Evolutionary conservation across 2,113 vertebrate genomes (phyloP), one percentile per base, ranked within the genome.

Genomic region (Sebastes schlegelii): DNA sequence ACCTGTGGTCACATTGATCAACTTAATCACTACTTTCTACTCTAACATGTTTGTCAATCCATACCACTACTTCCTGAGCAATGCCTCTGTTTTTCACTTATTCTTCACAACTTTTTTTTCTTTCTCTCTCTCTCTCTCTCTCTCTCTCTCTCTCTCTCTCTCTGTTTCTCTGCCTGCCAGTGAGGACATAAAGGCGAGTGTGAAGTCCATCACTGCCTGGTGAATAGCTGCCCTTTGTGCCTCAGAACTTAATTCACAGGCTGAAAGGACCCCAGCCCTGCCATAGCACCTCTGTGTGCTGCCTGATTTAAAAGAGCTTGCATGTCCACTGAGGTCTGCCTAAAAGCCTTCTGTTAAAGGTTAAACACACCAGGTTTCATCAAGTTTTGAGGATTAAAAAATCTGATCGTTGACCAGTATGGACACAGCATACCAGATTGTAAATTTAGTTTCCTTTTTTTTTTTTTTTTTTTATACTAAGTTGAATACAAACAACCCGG

Each of bases 201-300:
- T 89, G 90, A 93, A 92, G 94, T 93, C 92, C 92, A 92, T 92
- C 94, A 93, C 91, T 89, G 80, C 79, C 84, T 85, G 88, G 80
- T 93, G 92, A 95, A 91, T 89, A 91, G 91, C 2, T 51, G 94
- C 79, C 89, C 89, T 92, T 90, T 95, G 87, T 95, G 90, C 84
- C 91, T 89, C 93, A 75, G 82, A 93, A 92, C 93, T 90, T 93
- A 93, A 94, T 94, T 94, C 93, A 93, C 66, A 78, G 62, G 62
- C 82, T 91, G 91, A 94, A 93, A 93, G 91, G 91, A 92, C 88
- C 90, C 90, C 62, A 70, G 86, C 82, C 82, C 88, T 84, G 91
- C 85, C 83, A 82, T 85, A 85, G 87, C 82, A 94, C 86, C 88
- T 91, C 90, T 85, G 87, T 88, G 51, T 80, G 85, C 79, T 90